Evolutionary conservation across 2,113 vertebrate species (phyloP).

Genomic region (Callionymus lyra): DNA sequence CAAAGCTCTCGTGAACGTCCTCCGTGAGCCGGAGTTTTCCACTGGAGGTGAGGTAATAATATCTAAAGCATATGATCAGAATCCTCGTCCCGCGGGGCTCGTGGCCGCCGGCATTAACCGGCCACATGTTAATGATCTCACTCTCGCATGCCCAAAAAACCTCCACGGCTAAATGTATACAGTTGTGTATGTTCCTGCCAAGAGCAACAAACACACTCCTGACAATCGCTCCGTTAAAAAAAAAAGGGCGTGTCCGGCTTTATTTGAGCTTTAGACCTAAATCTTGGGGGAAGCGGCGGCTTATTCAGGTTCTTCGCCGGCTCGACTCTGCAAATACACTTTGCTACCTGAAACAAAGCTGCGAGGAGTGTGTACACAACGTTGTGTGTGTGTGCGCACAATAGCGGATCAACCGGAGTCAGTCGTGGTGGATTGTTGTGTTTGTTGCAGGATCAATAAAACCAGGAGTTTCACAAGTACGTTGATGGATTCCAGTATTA

Average conservation of each 20-base stretch:
- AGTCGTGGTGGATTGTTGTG: too few relatives aligned
- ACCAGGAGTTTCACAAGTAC: too few relatives aligned
- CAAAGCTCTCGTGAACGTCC: constrained; percentile 13
- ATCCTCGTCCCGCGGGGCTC: constrained; percentile 32
- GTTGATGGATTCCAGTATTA: too few relatives aligned
- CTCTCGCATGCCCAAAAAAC: constrained; percentile 28
- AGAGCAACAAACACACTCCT: constrained; percentile 51
- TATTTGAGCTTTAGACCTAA: constrained; percentile 36
- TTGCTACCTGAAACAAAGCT: constrained; percentile 19
- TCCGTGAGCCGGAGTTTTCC: constrained; percentile 20
- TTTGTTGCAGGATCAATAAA: too few relatives aligned
- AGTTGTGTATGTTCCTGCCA: constrained; percentile 52
- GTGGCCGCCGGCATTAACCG: constrained; percentile 20
- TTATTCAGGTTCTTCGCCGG: constrained; percentile 31
- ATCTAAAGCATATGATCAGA: constrained; percentile 34
- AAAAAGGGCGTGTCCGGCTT: constrained; percentile 46
- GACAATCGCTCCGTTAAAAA: constrained; percentile 42
- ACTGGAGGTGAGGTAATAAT: constrained; percentile 23
- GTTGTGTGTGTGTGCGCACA: too few relatives aligned
- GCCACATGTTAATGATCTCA: constrained; percentile 57
- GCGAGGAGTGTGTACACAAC: not conserved
- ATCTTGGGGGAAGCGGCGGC: constrained; percentile 41
- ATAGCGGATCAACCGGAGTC: too few relatives aligned
- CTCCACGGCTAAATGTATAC: constrained; percentile 46
- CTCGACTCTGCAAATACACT: constrained; percentile 38